Conservation (phyloP, 2,797 vertebrate species). For the Cuniculus paca region DNA sequence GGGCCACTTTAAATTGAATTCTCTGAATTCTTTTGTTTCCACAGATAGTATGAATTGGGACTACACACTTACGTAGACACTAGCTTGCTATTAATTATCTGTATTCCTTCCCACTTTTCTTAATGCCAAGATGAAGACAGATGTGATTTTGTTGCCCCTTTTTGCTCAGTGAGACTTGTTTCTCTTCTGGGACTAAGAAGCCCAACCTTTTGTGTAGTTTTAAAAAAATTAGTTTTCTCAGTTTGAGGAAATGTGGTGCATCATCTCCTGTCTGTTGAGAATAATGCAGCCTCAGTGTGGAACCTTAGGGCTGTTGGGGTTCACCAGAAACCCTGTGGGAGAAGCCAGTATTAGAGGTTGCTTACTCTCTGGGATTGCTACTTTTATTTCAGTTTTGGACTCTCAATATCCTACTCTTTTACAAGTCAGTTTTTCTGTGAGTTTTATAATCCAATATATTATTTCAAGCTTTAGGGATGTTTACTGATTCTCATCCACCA, state of each 20-base stretch:
- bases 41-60: background rate
- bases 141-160: background rate
- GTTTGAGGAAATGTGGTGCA: background rate
- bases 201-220: background rate
- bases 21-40: background rate
- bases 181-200: background rate
- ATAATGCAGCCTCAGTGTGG: background rate
- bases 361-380: background rate
- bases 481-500: background rate
- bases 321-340: background rate
- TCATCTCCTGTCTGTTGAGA: background rate
- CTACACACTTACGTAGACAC: background rate
- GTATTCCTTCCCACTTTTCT: background rate
- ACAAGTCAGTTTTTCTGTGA: background rate
- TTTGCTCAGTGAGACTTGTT: constrained; percentile 6
- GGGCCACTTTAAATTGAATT: background rate
- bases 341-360: background rate
- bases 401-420: background rate
- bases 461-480: constrained; percentile 9
- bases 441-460: background rate
- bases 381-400: background rate
- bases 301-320: background rate
- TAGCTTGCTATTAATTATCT: background rate
- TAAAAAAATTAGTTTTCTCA: background rate
- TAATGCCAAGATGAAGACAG: background rate